Evolutionary conservation across 2,797 vertebrate genomes (phyloP).

Genomic region (Sebastolobus alascanus): DNA sequence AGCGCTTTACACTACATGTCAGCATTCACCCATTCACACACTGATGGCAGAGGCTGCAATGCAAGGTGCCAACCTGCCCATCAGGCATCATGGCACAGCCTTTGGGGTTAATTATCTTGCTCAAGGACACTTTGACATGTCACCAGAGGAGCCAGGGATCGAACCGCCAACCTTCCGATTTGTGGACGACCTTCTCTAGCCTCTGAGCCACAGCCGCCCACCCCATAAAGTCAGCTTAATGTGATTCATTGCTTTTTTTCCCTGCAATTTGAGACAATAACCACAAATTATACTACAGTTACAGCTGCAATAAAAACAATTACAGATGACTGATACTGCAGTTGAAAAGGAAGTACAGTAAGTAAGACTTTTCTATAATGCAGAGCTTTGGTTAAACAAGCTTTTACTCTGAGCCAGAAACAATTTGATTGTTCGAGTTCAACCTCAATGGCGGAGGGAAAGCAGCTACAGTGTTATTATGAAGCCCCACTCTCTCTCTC

Average conservation of each 20-base stretch:
- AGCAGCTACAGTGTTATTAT: constrained; percentile 34
- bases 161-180: too few relatives aligned
- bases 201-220: too few relatives aligned
- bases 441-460: constrained; percentile 28
- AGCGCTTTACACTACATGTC: too few relatives aligned
- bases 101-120: too few relatives aligned
- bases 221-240: background rate
- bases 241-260: background rate
- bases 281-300: constrained; percentile 28
- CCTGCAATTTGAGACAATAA: constrained; percentile 23
- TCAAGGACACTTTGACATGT: too few relatives aligned
- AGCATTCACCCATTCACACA: too few relatives aligned
- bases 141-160: too few relatives aligned
- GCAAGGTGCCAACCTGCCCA: too few relatives aligned
- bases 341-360: constrained; percentile 16
- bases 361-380: constrained; percentile 2
- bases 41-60: too few relatives aligned
- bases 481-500: background rate
- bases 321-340: constrained; percentile 20
- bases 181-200: too few relatives aligned
- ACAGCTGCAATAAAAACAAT: constrained; percentile 25
- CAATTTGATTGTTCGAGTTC: constrained; percentile 23
- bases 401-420: constrained; percentile 30
- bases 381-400: constrained; percentile 37
- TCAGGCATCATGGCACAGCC: too few relatives aligned